Base-by-base conservation (phyloP, 2,888 invertebrate species). In the Pantelozetes paolii region DNA sequence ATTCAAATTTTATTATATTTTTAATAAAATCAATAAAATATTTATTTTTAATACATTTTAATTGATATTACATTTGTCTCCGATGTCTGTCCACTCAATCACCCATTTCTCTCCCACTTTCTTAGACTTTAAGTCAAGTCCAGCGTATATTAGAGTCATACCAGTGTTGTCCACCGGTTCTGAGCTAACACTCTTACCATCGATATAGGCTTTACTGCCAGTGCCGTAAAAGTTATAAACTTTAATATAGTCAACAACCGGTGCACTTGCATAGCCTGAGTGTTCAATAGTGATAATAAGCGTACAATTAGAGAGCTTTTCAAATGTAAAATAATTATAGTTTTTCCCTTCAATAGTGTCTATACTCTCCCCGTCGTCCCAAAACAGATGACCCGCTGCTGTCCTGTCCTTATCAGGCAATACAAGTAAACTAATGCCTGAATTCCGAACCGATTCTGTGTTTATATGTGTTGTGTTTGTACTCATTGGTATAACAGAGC, bases 301-400 rank as follows among this genome's bases (percentile, higher is more conserved):
- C 9, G 13, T 1, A 50, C 67, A 67, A 23, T 70, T n/a, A 0
- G 42, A 20, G 18, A 11, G 9, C 28, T 67, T 20, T 26, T 73
- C 20, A 28, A 75, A 71, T 28, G 23, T 62, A 23, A 32, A 62
- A 15, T 71, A 48, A 36, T 74, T 73, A 32, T 76, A 76, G 18
- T 59, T 62, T n/a, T 36, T 50, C 1, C 54, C 36, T 15, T 18
- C 28, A 11, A 77, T 42, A 0, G n/a, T 40, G 48, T 71, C 67
- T 15, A 71, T 20, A 2, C 76, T 74, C 20, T 78, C 78, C 1
- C 78, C 78, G 75, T 78, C 78, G 73, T 78, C 78, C 78, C 78
- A 78, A 67, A 74, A 78, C 8, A 78, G 74, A 42, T 78, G 70
- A 45, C 78, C 78, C 15, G n/a, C 36, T 11, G 78, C 78, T 71